phyloP scores from a whole-genome alignment of 1,140 invertebrate genomes.

The Bombus confusus region DNA sequence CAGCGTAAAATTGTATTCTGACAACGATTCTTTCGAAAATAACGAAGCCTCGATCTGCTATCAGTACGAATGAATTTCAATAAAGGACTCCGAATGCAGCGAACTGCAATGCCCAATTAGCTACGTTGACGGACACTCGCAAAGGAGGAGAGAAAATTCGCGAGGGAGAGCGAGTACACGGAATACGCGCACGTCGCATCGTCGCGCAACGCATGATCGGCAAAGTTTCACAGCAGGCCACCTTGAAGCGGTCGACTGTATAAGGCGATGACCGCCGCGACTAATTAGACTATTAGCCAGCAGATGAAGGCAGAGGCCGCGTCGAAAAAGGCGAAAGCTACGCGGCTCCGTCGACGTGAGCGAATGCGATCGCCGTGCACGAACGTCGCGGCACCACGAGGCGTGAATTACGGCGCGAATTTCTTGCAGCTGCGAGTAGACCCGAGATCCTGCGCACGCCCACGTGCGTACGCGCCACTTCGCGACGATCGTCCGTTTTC shows the following conservation, averaged over 20 bases:
- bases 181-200: slow-evolving; percentile 39
- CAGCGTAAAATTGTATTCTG: too few species aligned
- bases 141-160: neutral
- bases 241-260: slow-evolving; percentile 40
- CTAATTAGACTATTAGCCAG: slow-evolving; percentile 65
- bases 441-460: slow-evolving; percentile 40
- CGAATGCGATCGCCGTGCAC: slow-evolving; percentile 41
- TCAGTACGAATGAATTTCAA: too few species aligned
- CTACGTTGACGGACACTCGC: neutral
- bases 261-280: slow-evolving; percentile 46
- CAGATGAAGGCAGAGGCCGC: slow-evolving; percentile 20
- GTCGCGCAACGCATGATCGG: slow-evolving; percentile 41
- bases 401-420: slow-evolving; percentile 63
- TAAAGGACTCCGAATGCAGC: neutral
- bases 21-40: neutral
- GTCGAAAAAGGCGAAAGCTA: slow-evolving; percentile 52
- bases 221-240: slow-evolving; percentile 28
- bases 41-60: neutral
- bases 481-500: slow-evolving; percentile 67
- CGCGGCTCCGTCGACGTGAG: slow-evolving; percentile 42
- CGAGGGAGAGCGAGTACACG: neutral
- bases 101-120: slow-evolving; percentile 14
- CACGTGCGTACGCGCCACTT: slow-evolving; percentile 38
- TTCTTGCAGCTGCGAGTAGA: slow-evolving; percentile 56
- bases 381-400: slow-evolving; percentile 54